Percentiles rank a stretch among this genome's conserved stretches.
Conservation (phyloP, 35 echinoderm and acorn worm genomes). For the Ophioderma brevispina region DNA sequence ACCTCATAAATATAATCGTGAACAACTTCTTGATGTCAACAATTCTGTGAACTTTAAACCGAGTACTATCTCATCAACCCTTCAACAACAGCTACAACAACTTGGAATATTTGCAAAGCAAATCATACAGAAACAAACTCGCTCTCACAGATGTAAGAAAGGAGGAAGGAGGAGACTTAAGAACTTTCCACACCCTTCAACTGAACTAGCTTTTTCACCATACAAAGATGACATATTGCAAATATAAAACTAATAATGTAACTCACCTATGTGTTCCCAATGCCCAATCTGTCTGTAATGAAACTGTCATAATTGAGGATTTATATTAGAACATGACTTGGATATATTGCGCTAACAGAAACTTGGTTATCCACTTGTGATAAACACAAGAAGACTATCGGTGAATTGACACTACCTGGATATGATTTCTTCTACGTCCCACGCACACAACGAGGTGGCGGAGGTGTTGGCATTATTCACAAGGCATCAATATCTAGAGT, state of each 20-base stretch:
- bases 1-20: too few species aligned
- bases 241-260: neutral
- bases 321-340: conserved; percentile 2
- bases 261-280: conserved; percentile 7
- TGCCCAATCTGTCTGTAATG: neutral
- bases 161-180: too few species aligned
- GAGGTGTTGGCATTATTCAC: conserved; percentile 25
- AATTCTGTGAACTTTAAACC: too few species aligned
- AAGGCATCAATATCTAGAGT: conserved; percentile 6
- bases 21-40: too few species aligned
- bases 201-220: too few species aligned
- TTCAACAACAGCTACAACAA: too few species aligned
- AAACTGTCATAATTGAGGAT: neutral
- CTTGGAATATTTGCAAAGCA: too few species aligned
- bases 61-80: too few species aligned
- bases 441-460: conserved; percentile 8
- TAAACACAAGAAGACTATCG: conserved; percentile 32
- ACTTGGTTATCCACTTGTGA: conserved; percentile 37
- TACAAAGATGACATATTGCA: too few species aligned
- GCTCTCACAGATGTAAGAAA: too few species aligned
- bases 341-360: neutral
- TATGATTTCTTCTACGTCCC: conserved; percentile 21
- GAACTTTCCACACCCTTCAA: too few species aligned
- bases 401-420: conserved; percentile 17
- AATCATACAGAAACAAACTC: too few species aligned